Evolutionary conservation across 2,797 vertebrate species (phyloP), one percentile per base, ranked within the genome.

Genomic region (Rhabdophis nuchalis): DNA sequence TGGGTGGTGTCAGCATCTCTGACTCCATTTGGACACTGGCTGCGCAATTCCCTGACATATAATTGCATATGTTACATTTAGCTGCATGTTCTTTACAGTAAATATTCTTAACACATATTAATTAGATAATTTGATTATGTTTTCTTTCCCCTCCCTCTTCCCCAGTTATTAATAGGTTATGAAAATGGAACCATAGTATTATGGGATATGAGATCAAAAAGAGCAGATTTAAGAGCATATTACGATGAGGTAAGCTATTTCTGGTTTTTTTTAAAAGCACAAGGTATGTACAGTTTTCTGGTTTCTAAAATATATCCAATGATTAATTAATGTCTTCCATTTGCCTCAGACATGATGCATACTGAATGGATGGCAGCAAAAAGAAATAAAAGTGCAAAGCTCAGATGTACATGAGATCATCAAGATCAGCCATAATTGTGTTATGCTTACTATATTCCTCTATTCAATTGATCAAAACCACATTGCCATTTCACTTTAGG

Each of bases 131-230:
- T 6, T 95, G 93, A 92, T 53, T 87, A 14, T 93, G 32, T 53
- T n/a, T 93, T 82, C 20, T 46, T 82, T 46, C 77, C 41, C 10
- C 36, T 25, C 77, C 10, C 4, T 82, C 77, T 82, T 50, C 86
- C 96, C 0, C 95, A 99, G 99, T 96, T 99, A 68, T 98, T 99
- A 93, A 98, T 99, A 95, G 99, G 99, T 90, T 99, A 99, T 96
- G 99, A 99, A 98, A 99, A 98, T 27, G 99, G 99, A 86, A 99
- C 99, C 13, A 97, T 99, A 0, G 98, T 99, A 36, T 98, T 99
- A 94, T 99, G 99, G 99, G 99, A 99, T 95, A 97, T 99, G 54
- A 97, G 98, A 94, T 98, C 96, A 93, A 99, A 99, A 97, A 98
- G 98, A 96, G 98, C 98, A 0, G 99, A 99, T 94, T 97, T 99